Conservation (phyloP, 2,797 vertebrate species). For the Arrhamphus sclerolepis region DNA sequence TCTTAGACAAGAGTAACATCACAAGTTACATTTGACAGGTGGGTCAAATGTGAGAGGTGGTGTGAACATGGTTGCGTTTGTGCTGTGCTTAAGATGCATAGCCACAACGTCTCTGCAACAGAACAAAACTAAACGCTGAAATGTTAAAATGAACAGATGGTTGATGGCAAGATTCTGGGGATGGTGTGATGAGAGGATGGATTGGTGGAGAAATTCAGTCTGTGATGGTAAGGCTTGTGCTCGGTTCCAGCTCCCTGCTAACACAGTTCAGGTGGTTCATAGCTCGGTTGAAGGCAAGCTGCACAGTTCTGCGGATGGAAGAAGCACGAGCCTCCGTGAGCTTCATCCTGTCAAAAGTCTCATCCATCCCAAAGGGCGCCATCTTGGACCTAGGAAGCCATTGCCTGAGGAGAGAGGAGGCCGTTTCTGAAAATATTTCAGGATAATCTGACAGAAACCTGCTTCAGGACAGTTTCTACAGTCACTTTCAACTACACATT, state of each 20-base stretch:
- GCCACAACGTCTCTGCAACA: no score
- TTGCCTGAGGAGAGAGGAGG: slow-evolving; percentile 81
- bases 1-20: slow-evolving; percentile 56
- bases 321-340: slow-evolving; percentile 91
- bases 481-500: no score
- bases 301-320: slow-evolving; percentile 89
- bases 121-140: no score
- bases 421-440: neutral
- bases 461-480: no score
- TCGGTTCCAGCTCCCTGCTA: slow-evolving; percentile 76
- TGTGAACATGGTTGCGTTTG: slow-evolving; percentile 48
- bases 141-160: no score
- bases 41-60: slow-evolving; percentile 4
- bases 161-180: slow-evolving; percentile 33
- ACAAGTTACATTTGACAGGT: slow-evolving; percentile 66
- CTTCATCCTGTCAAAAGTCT: slow-evolving; percentile 89
- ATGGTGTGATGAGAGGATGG: slow-evolving; percentile 26
- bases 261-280: slow-evolving; percentile 87
- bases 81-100: slow-evolving; percentile 54
- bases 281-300: slow-evolving; percentile 89
- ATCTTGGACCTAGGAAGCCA: slow-evolving; percentile 99
- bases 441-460: no score
- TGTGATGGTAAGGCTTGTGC: slow-evolving; percentile 78
- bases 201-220: slow-evolving; percentile 71
- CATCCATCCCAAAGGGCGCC: slow-evolving; percentile 90